phyloP scores from a whole-genome alignment of 2,797 vertebrate species.

The Sparus aurata region DNA sequence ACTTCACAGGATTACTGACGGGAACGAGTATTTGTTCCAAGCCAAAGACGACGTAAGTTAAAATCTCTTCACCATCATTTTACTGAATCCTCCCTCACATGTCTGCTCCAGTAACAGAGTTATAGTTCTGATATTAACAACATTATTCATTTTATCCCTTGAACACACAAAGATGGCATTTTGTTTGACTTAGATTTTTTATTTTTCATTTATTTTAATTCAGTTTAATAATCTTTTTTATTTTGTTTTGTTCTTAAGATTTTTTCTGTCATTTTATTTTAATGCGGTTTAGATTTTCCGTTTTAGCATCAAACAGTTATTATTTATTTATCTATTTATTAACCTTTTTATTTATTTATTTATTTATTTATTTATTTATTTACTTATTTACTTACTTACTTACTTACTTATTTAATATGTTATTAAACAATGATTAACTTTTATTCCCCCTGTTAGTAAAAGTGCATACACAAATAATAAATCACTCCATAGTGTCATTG shows the following conservation, averaged over 20 bases:
- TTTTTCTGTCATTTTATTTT: too few relatives aligned
- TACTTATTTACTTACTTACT: not conserved
- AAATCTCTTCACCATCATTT: not conserved
- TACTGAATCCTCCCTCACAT: not conserved
- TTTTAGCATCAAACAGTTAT: not conserved
- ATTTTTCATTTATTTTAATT: not conserved
- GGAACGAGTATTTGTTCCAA: slow-evolving; percentile 99
- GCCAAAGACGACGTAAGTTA: slow-evolving; percentile 99
- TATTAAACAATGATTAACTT: too few relatives aligned
- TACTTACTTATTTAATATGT: too few relatives aligned
- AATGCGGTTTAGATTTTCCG: too few relatives aligned
- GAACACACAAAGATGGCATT: not conserved
- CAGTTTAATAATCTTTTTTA: too few relatives aligned
- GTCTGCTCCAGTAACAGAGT: not conserved
- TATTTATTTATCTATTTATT: too few relatives aligned
- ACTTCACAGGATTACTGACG: slow-evolving; percentile 91
- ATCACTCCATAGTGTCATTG: too few relatives aligned
- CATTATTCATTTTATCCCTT: not conserved
- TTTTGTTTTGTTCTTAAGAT: too few relatives aligned
- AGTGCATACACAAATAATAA: too few relatives aligned
- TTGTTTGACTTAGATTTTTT: not conserved
- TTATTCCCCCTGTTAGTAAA: too few relatives aligned
- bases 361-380: not conserved
- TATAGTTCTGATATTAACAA: not conserved
- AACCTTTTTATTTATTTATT: not conserved